phyloP scores from a whole-genome alignment of 1,140 invertebrate genomes.

The Cyclargus thomasi region DNA sequence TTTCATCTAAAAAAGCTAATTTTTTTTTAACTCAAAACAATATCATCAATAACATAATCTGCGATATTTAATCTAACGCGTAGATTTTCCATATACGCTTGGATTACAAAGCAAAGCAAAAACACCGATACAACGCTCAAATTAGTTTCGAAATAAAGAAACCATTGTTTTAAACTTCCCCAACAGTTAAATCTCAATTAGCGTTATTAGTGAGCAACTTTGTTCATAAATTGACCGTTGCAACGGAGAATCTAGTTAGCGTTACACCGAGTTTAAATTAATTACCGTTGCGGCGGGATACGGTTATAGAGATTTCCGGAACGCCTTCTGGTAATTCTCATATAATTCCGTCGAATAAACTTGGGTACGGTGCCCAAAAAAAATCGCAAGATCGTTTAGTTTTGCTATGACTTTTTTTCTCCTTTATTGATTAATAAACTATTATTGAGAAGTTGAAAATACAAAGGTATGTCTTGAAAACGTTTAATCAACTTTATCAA shows the following conservation, averaged over 20 bases:
- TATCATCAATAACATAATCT: no score
- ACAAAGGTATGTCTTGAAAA: no score
- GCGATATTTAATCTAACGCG: no score
- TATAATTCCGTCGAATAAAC: background rate
- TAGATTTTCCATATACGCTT: no score
- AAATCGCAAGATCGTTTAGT: no score
- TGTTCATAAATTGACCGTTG: conserved; percentile 7
- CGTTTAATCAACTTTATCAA: no score
- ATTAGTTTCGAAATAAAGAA: background rate
- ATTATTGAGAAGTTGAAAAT: no score
- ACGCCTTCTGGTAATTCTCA: conserved; percentile 2
- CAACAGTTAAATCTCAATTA: conserved; percentile 14
- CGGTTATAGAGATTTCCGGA: background rate
- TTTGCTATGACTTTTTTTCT: no score
- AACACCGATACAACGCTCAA: background rate
- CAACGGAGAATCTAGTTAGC: conserved; percentile 7
- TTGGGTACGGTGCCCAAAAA: background rate
- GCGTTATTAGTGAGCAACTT: conserved; percentile 1
- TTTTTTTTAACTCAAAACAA: no score
- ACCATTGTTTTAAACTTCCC: background rate
- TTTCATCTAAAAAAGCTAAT: no score
- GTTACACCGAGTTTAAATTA: conserved; percentile 7
- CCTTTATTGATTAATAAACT: no score
- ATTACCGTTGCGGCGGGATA: conserved; percentile 4
- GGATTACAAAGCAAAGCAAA: background rate